These are phyloP conservation scores for Hyles euphorbiae DNA, from an alignment of 1,140 invertebrate species.

Conservation along the genomic window DNA sequence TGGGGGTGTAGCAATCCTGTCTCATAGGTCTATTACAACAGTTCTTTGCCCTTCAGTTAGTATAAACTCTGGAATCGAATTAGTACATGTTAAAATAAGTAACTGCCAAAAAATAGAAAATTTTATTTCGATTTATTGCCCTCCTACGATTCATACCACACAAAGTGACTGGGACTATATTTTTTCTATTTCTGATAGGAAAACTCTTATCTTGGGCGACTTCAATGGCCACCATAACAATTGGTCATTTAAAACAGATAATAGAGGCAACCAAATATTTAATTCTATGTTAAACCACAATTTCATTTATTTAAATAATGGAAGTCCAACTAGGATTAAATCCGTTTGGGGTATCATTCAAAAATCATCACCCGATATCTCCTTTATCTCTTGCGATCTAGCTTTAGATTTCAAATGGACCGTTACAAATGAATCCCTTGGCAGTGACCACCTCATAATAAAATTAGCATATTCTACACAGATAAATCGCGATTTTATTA, in stretches of 20 bases:
- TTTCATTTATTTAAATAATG: constrained; percentile 24
- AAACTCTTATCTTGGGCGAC: constrained; percentile 24
- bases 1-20: no score
- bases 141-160: constrained; percentile 7
- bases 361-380: constrained; percentile 23
- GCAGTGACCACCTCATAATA: constrained; percentile 29
- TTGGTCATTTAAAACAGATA: constrained; percentile 25
- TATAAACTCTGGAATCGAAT: no score
- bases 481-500: constrained; percentile 1
- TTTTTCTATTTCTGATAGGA: constrained; percentile 12
- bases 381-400: constrained; percentile 25
- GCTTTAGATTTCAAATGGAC: constrained; percentile 19
- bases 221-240: constrained; percentile 24
- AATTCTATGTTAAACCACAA: constrained; percentile 19
- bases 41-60: no score
- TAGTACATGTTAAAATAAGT: not conserved
- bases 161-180: constrained; percentile 25
- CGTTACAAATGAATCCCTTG: constrained; percentile 19
- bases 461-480: constrained; percentile 6
- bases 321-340: constrained; percentile 17
- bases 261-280: constrained; percentile 17
- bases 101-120: constrained; percentile 19
- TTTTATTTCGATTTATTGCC: constrained; percentile 25
- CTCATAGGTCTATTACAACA: no score
- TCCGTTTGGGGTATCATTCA: constrained; percentile 19